Base-by-base conservation (phyloP, 1,140 invertebrate species). In the Drosophila mauritiana region DNA sequence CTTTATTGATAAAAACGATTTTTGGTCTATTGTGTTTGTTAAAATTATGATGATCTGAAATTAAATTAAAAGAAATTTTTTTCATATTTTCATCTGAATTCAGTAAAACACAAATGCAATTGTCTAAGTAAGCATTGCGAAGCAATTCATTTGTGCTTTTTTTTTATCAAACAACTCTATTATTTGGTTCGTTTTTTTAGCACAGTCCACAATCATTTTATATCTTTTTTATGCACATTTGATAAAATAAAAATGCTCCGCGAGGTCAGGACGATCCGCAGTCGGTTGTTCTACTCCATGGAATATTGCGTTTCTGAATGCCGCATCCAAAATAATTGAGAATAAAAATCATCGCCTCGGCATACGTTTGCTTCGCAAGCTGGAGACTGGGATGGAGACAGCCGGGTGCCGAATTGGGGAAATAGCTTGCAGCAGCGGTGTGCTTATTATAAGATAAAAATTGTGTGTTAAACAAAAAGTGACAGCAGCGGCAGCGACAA, bases 361-460 rank as follows among this genome's bases (percentile, higher is more conserved):
- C 45, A 58, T 68, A 51, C 68, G 65, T 45, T 45, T 48, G 64
- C 54, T 69, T 62, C 57, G 43, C 56, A 63, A 78, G 59, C 20
- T 25, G 61, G 20, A 43, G 15, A 36, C 42, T 15, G 39, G 39
- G 6, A n/a, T 13, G 37, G 45, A 22, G 45, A 27, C 34, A 31
- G 11, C 22, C 11, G 17, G 36, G 59, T 40, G 46, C 13, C 37
- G 13, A 31, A 62, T 55, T 52, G 61, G 58, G 70, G 45, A 45
- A 58, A 62, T 39, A 63, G 56, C 68, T 56, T 64, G 56, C 68
- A 27, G 37, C 34, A 37, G 53, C 69, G 62, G 73, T 70, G 73
- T 80, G 79, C 90, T 91, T 91, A 91, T 90, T 91, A 91, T 91
- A 76, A 86, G 78, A 81, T 91, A 85, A 91, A 91, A 91, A 86